Percentiles rank a stretch among this genome's conserved stretches.
phyloP scores from a whole-genome alignment of 2,888 invertebrate species.

The Drosophila algonquin region DNA sequence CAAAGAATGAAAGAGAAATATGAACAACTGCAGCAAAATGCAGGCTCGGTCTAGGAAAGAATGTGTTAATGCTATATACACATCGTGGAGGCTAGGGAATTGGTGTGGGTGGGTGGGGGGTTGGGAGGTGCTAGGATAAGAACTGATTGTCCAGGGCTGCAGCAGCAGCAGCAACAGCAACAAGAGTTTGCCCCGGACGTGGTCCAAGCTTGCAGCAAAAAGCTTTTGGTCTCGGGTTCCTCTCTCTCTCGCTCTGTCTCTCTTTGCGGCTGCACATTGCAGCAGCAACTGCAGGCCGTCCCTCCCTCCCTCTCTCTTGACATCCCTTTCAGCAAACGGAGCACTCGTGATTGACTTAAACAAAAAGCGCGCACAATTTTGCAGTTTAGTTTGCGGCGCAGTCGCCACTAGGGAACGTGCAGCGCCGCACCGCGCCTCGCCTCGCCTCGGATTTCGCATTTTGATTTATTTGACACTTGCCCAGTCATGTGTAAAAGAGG shows the following conservation, averaged over 20 bases:
- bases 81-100: constrained; percentile 15
- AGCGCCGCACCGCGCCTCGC: constrained; percentile 23
- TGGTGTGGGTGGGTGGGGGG: not conserved
- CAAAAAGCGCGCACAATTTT: constrained; percentile 77
- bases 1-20: constrained; percentile 61
- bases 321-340: constrained; percentile 45
- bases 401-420: constrained; percentile 74
- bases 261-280: constrained; percentile 65
- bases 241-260: constrained; percentile 6
- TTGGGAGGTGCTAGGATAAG: constrained; percentile 1
- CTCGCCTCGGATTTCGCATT: constrained; percentile 39
- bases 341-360: constrained; percentile 80
- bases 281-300: constrained; percentile 57
- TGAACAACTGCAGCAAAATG: constrained; percentile 72
- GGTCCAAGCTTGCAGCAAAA: constrained; percentile 44
- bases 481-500: constrained; percentile 80
- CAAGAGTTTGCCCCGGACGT: constrained; percentile 38
- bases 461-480: constrained; percentile 79
- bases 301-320: constrained; percentile 21
- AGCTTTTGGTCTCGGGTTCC: constrained; percentile 8
- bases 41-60: constrained; percentile 64
- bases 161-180: constrained; percentile 22
- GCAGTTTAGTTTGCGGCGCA: constrained; percentile 79
- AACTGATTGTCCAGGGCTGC: constrained; percentile 41
- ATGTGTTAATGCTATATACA: constrained; percentile 74